Base-by-base conservation (phyloP, 1,140 invertebrate genomes). In the Contarinia nasturtii region DNA sequence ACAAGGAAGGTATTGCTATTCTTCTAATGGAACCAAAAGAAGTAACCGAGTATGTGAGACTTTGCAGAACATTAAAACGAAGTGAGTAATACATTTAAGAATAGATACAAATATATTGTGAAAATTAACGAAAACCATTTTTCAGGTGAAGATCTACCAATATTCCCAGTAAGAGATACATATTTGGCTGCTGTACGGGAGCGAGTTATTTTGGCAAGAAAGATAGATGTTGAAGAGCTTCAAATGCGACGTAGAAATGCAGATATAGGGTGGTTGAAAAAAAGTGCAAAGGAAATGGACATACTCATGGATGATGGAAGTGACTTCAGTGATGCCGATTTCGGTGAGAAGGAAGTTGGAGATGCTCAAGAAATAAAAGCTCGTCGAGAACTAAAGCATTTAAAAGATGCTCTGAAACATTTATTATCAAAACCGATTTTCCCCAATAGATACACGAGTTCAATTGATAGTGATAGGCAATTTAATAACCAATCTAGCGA, bases 21-120 rank as follows among this genome's bases (percentile, higher is more conserved):
- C 71, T 98, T 50, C 73, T 98, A 45, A 82, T 97, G 64, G 89
- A 93, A 54, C 86, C 90, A 0, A 70, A 75, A 3, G 94, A 98
- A 62, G 72, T 82, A 2, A 73, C 73, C 37, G 71, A 74, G 44
- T 98, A 95, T 57, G 67, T 75, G 0, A 87, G 82, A 58, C 67
- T 97, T 2, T 85, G 86, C 51, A 73, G 74, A 50, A 89, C 84
- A 0, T 67, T 97, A 2, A 79, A 80, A 49, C 81, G 82, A 68
- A 79, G 86, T 88, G 70, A 67, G 67, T 52, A 34, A 37, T n/a
- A n/a, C n/a, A n/a, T n/a, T n/a, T n/a, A n/a, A n/a, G n/a, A n/a
- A n/a, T n/a, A n/a, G n/a, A n/a, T n/a, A n/a, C n/a, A n/a, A n/a
- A n/a, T n/a, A n/a, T n/a, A n/a, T n/a, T n/a, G n/a, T n/a, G n/a